Percentiles rank a stretch among this genome's conserved stretches.
Conservation (phyloP, 2,113 vertebrate species). For the Callospermophilus lateralis region DNA sequence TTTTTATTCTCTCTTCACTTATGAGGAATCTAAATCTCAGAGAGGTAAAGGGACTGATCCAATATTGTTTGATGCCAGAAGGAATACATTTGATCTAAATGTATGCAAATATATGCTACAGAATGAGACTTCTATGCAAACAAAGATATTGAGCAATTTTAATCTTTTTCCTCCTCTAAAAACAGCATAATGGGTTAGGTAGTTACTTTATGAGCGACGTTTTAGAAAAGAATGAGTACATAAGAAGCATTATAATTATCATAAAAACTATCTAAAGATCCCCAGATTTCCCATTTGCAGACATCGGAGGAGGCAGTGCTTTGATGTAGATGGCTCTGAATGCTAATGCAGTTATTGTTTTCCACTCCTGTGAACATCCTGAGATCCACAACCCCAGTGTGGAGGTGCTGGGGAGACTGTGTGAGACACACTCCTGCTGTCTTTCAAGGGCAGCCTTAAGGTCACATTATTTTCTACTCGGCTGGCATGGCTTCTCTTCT, state of each 20-base stretch:
- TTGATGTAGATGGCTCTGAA: constrained; percentile 35
- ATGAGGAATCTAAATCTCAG: constrained; percentile 3
- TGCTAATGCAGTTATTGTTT: constrained; percentile 67
- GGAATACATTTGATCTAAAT: constrained; percentile 49
- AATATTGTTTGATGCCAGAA: constrained; percentile 11
- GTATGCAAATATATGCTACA: constrained; percentile 62
- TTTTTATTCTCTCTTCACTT: constrained; percentile 44
- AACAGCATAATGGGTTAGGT: constrained; percentile 49
- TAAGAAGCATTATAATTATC: constrained; percentile 64
- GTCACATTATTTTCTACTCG: constrained; percentile 53
- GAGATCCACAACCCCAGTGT: rapidly evolving
- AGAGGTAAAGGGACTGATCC: constrained; percentile 9
- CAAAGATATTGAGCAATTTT: constrained; percentile 61
- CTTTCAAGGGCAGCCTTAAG: constrained; percentile 56
- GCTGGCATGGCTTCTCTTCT: constrained; percentile 56
- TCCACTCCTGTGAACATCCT: background rate
- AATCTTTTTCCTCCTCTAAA: constrained; percentile 53
- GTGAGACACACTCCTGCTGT: constrained; percentile 20
- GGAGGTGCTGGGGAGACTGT: background rate
- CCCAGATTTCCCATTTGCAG: constrained; percentile 60
- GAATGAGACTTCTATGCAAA: constrained; percentile 37
- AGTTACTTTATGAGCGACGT: constrained; percentile 48
- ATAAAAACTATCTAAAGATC: constrained; percentile 58
- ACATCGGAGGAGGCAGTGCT: background rate
- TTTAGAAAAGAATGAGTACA: constrained; percentile 45